A percentile compares a stretch with the other conserved stretches of the same genome.
Evolutionary conservation across 2,113 vertebrate genomes (phyloP).

Genomic region (Bubo scandiacus): DNA sequence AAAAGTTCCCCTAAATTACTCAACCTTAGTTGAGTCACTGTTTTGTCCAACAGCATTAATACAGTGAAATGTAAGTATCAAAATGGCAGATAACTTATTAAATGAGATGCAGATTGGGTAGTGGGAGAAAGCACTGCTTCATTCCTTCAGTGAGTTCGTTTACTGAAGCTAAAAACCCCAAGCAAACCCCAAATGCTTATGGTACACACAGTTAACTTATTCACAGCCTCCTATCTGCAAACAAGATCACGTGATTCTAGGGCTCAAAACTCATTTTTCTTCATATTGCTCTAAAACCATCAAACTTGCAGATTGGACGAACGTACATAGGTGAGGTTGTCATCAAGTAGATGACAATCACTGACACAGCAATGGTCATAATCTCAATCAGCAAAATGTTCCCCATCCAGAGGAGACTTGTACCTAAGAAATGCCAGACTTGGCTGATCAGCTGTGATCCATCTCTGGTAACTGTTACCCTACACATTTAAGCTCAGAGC

Average conservation of each 20-base stretch:
- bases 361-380: neutral
- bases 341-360: neutral
- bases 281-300: neutral
- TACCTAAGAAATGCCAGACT: neutral
- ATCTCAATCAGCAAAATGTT: neutral
- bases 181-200: neutral
- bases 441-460: neutral
- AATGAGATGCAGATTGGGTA: neutral
- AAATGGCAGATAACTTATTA: neutral
- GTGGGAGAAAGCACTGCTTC: neutral
- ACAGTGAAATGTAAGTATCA: neutral
- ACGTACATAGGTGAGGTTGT: neutral
- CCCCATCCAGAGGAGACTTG: neutral
- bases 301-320: neutral
- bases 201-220: neutral
- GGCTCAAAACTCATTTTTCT: neutral
- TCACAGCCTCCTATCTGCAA: neutral
- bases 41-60: neutral
- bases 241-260: neutral
- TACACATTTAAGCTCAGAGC: neutral
- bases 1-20: neutral
- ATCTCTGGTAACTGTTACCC: neutral
- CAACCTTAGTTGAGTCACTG: neutral
- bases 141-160: neutral
- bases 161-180: neutral